These are phyloP conservation scores for Nothobranchius furzeri DNA, from an alignment of 2,113 vertebrate genomes.

Conservation along the genomic window DNA sequence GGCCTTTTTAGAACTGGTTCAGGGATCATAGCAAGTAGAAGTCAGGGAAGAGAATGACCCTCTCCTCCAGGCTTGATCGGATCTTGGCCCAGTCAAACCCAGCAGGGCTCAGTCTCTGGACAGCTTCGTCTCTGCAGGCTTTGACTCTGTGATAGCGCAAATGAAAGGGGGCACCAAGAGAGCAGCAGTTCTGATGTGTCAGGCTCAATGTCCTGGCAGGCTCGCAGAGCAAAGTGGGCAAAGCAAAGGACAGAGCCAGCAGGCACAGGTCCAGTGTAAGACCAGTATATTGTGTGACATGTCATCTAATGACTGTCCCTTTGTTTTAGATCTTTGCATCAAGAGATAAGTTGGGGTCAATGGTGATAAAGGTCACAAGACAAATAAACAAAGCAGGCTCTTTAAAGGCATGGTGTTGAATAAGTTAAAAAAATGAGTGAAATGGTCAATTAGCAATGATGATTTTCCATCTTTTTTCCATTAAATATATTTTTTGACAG, in stretches of 20 bases:
- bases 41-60: slow-evolving; percentile 79
- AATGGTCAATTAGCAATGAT: slow-evolving; percentile 4
- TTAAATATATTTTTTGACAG: too few relatives aligned
- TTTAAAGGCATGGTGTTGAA: slow-evolving; percentile 12
- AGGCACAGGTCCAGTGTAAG: slow-evolving; percentile 69
- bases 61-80: slow-evolving; percentile 80
- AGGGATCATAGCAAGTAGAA: slow-evolving; percentile 81
- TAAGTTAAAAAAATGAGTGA: neutral
- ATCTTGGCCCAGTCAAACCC: slow-evolving; percentile 82
- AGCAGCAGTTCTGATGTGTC: slow-evolving; percentile 80
- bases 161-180: slow-evolving; percentile 79
- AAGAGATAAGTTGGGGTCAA: slow-evolving; percentile 55
- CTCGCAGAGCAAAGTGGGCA: slow-evolving; percentile 72
- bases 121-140: slow-evolving; percentile 77
- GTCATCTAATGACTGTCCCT: slow-evolving; percentile 76
- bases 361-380: slow-evolving; percentile 65
- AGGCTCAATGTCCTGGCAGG: slow-evolving; percentile 78
- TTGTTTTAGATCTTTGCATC: slow-evolving; percentile 70
- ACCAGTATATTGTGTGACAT: slow-evolving; percentile 77
- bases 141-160: slow-evolving; percentile 76
- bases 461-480: neutral
- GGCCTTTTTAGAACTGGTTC: slow-evolving; percentile 79
- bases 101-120: slow-evolving; percentile 75
- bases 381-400: slow-evolving; percentile 44
- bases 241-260: slow-evolving; percentile 80